Evolutionary conservation across 2,797 vertebrate genomes (phyloP), one percentile per base, ranked within the genome.

Genomic region (Esox masquinongy): DNA sequence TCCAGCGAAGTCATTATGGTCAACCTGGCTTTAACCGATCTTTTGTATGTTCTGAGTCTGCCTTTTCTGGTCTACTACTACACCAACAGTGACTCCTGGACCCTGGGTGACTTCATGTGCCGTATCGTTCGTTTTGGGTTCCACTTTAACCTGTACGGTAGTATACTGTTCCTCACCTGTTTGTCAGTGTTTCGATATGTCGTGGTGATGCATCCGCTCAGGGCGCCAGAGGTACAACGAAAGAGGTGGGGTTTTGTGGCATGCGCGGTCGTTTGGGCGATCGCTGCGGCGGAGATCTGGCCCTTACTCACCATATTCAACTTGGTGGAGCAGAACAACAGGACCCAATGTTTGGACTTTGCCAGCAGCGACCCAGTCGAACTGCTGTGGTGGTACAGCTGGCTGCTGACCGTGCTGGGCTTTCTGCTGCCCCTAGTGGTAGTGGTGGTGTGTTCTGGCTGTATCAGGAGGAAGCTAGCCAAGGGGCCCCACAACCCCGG

Each of bases 61-160:
- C 96, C 96, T 19, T 97, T 96, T 85, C 87, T 96, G 64, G 90
- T 95, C n/a, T 88, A 95, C 85, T 96, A 96, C 81, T 93, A 94
- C 0, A 79, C 74, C 77, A 92, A 85, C 0, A 77, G 83, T 0
- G 93, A 93, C 0, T 74, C 90, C 0, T 96, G 95, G 96, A 72
- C 79, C 9, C 93, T 96, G 1, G 93, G 95, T 1, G 76, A 88
- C 16, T 91, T 95, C 86, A 94, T 95, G 94, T 97, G 96, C 82
- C 95, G 93, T 76, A 88, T 96, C 0, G 86, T 95, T 51, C 94
- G 93, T n/a, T 89, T 96, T 0, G 83, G 91, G 3, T 97, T 95
- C 82, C 94, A 96, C 31, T 93, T 97, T 72, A 95, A 96, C 84
- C 88, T 96, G 31, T 96, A 96, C 0, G 93, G 94, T 9, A 95